Conservation (phyloP, 1,140 invertebrate genomes). For the Fopius arisanus region DNA sequence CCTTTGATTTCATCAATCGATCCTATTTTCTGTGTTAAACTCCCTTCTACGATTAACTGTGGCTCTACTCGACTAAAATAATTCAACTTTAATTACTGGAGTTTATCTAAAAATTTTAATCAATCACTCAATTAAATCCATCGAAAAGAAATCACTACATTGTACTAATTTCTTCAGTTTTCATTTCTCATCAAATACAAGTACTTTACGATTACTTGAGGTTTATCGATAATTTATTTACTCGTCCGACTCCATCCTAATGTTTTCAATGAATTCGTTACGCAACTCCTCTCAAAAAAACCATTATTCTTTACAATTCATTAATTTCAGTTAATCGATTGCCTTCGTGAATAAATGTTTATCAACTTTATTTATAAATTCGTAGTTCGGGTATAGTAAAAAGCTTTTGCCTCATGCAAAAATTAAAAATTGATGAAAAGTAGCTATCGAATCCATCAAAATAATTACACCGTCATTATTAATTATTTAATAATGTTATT, state of each 20-base stretch:
- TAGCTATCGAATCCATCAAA: background rate
- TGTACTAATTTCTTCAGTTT: background rate
- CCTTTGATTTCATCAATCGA: background rate
- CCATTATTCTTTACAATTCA: background rate
- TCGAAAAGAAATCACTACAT: background rate
- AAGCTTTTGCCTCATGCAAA: background rate
- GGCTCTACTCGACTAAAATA: constrained; percentile 8
- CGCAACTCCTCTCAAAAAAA: background rate
- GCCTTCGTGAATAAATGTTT: no score
- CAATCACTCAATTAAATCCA: background rate
- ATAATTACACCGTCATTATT: background rate
- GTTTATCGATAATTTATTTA: background rate
- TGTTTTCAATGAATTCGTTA: background rate
- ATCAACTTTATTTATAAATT: no score
- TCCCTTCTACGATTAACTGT: background rate
- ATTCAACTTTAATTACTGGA: constrained; percentile 9
- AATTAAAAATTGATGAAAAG: background rate
- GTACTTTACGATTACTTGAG: background rate
- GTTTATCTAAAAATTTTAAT: background rate
- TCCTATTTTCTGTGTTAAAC: background rate
- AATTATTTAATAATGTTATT: background rate
- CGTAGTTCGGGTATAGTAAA: no score
- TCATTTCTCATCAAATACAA: background rate
- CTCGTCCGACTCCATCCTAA: background rate
- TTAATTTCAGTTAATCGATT: no score